These are phyloP conservation scores for Heteractis magnifica DNA, from an alignment of 92 coral and sea anemone species.

Conservation along the genomic window DNA sequence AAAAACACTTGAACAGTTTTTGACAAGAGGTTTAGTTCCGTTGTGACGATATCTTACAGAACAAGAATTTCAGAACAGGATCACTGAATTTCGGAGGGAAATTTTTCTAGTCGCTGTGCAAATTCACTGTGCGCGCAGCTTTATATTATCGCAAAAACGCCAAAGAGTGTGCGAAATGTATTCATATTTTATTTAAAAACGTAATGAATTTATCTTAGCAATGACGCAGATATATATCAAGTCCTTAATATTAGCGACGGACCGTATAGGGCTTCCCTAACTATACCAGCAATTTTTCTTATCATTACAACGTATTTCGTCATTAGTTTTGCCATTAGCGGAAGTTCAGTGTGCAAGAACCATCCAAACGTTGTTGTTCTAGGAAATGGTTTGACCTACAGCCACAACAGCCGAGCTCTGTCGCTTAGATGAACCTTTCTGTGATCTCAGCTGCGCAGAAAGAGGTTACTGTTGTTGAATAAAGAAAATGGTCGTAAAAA, in stretches of 20 bases:
- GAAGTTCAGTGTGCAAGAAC: not conserved
- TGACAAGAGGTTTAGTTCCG: not conserved
- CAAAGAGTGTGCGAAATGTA: too few relatives aligned
- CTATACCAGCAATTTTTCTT: not conserved
- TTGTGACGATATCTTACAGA: too few relatives aligned
- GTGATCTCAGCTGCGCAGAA: not conserved
- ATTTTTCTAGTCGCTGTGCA: too few relatives aligned
- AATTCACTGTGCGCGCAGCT: too few relatives aligned
- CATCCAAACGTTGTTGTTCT: not conserved
- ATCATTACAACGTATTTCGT: not conserved
- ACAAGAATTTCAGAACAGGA: too few relatives aligned
- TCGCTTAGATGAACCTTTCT: not conserved
- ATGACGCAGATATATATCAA: not conserved
- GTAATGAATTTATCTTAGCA: not conserved
- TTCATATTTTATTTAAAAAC: not conserved
- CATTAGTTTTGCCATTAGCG: not conserved
- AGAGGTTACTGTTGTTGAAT: not conserved
- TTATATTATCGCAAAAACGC: too few relatives aligned
- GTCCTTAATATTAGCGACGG: not conserved
- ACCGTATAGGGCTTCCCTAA: not conserved
- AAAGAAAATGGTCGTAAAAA: not conserved
- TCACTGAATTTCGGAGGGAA: too few relatives aligned
- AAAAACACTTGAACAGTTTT: not conserved
- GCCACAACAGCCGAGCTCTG: not conserved
- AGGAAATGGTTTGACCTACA: not conserved